These are phyloP conservation scores for Eupithecia pulchellata DNA, from an alignment of 2,888 invertebrate genomes.

Conservation along the genomic window DNA sequence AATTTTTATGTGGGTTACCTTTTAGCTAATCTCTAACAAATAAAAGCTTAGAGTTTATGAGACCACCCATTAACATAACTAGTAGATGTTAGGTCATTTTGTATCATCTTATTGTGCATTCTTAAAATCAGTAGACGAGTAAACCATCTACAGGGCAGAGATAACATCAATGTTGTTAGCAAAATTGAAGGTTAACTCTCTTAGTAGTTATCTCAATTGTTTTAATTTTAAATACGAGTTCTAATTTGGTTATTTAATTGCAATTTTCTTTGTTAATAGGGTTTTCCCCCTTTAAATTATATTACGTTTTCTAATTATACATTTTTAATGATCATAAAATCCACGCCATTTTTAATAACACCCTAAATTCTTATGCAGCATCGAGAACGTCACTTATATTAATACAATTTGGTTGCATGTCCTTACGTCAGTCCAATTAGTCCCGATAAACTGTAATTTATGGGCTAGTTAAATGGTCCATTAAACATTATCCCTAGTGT, in stretches of 20 bases:
- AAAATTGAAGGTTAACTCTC: background rate
- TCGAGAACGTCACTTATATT: slow-evolving; percentile 38
- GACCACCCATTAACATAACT: slow-evolving; percentile 71
- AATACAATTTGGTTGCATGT: slow-evolving; percentile 54
- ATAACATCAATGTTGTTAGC: background rate
- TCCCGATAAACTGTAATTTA: slow-evolving; percentile 83
- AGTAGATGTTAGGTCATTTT: background rate
- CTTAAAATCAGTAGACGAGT: background rate
- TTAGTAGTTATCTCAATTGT: too few relatives aligned
- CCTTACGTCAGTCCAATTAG: slow-evolving; percentile 76
- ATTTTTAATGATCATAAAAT: too few relatives aligned
- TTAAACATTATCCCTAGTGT: slow-evolving; percentile 71
- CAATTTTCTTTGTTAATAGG: too few relatives aligned
- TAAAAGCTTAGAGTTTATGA: slow-evolving; percentile 64
- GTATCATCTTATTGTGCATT: background rate
- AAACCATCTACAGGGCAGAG: background rate
- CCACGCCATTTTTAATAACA: background rate
- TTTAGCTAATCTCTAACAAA: slow-evolving; percentile 70
- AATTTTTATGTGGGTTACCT: slow-evolving; percentile 74
- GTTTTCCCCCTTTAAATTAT: too few relatives aligned
- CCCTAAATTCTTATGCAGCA: background rate
- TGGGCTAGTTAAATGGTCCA: slow-evolving; percentile 79
- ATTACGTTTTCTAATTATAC: too few relatives aligned
- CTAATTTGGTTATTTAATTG: too few relatives aligned
- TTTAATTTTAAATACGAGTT: too few relatives aligned